Base-by-base conservation (phyloP, 2,113 vertebrate genomes). In the Rallus limicola region DNA sequence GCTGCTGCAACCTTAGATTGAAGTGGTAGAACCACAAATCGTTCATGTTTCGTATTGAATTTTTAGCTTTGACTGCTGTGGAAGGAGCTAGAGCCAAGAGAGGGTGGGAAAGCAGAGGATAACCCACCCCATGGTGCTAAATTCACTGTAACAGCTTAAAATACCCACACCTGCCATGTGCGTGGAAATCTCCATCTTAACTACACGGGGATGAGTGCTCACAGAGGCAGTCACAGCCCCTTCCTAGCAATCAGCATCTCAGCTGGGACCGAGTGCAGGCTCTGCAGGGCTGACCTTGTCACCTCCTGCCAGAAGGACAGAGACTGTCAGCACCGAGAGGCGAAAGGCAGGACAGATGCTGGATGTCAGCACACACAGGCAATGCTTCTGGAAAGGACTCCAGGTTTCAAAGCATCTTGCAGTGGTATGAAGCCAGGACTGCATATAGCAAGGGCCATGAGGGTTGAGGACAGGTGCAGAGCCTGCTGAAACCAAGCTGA, bases 381-480 rank as follows among this genome's bases (percentile, higher is more conserved):
- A 58, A 20, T 0, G 1, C 50, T 72, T 69, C 86, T 88, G 91
- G 71, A 86, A 80, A 93, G 38, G 4, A 31, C 83, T 55, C 86
- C 60, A 5, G 64, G 71, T 83, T 86, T 88, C 91, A 74, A 86
- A 86, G 76, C 38, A 11, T 63, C 86, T 24, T 74, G 58, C 46
- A 59, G 83, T 81, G 76, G 81, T 38, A 63, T 5, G 56, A 59
- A 92, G 64, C 69, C 0, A 0, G 20, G 59, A 23, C 88, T 81
- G 86, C 86, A 72, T 42, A 80, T 44, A 88, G 94, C 76, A 83
- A 65, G 65, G 40, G 75, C 38, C 40, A 33, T 82, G 85, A 90
- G 70, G 64, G 31, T 2, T 77, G 68, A 40, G 48, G 76, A 93
- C 92, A 95, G 92, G 92, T 90, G 94, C 69, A 62, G 72, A 63